Conservation (phyloP, 1,140 invertebrate species). For the Theocolax elegans region DNA sequence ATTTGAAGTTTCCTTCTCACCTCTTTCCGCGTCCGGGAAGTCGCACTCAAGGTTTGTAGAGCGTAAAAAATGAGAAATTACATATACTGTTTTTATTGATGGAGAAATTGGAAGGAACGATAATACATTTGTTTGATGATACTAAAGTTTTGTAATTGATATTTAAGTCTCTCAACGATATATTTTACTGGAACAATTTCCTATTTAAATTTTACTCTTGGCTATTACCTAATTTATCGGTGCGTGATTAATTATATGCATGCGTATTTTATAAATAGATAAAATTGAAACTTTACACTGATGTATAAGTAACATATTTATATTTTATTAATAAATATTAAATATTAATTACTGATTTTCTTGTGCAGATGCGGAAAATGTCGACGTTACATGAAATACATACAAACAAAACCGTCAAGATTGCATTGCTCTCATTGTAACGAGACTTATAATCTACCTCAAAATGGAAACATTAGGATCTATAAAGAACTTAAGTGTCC, state of each 20-base stretch:
- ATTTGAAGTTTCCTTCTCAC: conserved; percentile 97
- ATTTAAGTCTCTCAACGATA: too few relatives aligned
- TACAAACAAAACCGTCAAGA: conserved; percentile 92
- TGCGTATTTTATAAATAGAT: too few relatives aligned
- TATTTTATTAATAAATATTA: too few relatives aligned
- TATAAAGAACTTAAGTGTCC: conserved; percentile 98
- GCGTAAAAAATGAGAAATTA: not conserved
- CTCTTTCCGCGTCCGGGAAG: conserved; percentile 93
- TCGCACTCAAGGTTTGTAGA: conserved; percentile 82
- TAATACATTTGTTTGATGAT: too few relatives aligned
- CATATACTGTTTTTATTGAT: not conserved
- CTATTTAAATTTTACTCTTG: not conserved
- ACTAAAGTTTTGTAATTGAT: too few relatives aligned
- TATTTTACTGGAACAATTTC: not conserved
- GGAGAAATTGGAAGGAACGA: not conserved
- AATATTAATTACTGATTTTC: not conserved
- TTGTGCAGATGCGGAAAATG: conserved; percentile 92
- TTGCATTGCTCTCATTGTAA: conserved; percentile 96
- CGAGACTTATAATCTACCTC: conserved; percentile 94
- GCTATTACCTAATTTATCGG: too few relatives aligned
- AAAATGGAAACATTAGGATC: conserved; percentile 92
- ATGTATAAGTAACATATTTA: too few relatives aligned
- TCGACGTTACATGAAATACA: conserved; percentile 96
- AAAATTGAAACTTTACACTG: too few relatives aligned
- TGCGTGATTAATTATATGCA: too few relatives aligned